These are phyloP conservation scores for Pagetopsis macropterus DNA, from an alignment of 2,797 vertebrate species.

Conservation along the genomic window DNA sequence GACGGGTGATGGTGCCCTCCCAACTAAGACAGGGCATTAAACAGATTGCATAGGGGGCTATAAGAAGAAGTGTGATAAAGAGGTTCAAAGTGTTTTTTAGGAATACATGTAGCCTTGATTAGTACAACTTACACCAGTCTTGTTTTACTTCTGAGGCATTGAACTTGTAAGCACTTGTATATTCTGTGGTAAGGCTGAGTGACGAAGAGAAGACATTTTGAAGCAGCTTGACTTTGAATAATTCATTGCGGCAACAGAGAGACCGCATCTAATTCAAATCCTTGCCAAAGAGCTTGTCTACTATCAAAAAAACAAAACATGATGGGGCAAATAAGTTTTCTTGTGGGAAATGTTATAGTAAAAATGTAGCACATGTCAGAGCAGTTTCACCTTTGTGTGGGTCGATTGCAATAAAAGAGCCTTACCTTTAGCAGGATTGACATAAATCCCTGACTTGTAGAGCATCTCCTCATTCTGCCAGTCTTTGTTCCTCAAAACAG, in stretches of 20 bases:
- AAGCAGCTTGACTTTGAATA: constrained; percentile 56
- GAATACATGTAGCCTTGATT: not conserved
- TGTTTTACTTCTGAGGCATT: not conserved
- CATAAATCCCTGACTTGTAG: constrained; percentile 98
- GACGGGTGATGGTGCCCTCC: constrained; percentile 7
- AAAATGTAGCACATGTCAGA: not conserved
- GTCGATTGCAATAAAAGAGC: not conserved
- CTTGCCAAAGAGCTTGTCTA: constrained; percentile 11
- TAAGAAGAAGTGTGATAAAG: not conserved
- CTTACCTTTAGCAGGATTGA: constrained; percentile 99
- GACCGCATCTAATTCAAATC: constrained; percentile 14
- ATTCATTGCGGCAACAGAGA: constrained; percentile 38
- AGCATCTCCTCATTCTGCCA: constrained; percentile 99
- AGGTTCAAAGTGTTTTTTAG: constrained; percentile 2
- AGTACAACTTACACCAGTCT: not conserved
- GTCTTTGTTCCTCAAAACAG: constrained; percentile 93
- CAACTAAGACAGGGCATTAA: constrained; percentile 31
- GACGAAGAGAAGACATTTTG: constrained; percentile 41
- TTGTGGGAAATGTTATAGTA: not conserved
- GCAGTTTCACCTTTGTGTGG: not conserved
- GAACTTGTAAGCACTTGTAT: constrained; percentile 14
- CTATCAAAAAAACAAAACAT: not conserved
- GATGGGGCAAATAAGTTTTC: not conserved
- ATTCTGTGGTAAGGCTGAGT: constrained; percentile 25
- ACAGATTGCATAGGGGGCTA: constrained; percentile 7